Percentiles rank a stretch among this genome's conserved stretches.
phyloP scores from a whole-genome alignment of 1,140 invertebrate species.

The Leptestheria dahalacensis region DNA sequence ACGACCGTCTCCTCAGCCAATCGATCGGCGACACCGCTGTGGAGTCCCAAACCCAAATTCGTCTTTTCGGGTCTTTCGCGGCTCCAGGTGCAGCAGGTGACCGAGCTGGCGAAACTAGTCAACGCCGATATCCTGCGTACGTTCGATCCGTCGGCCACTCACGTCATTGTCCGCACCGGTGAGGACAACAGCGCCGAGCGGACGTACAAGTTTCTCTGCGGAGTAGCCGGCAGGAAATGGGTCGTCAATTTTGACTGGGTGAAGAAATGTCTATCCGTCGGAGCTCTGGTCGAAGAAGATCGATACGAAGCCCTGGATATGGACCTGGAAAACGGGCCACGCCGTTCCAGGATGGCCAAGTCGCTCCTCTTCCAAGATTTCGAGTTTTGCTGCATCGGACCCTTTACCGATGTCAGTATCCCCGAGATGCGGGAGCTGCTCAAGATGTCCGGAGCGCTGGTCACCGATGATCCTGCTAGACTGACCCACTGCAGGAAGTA shows the following conservation, averaged over 20 bases:
- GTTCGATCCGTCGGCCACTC: background rate
- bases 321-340: background rate
- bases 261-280: background rate
- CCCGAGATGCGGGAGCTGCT: background rate
- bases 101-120: background rate
- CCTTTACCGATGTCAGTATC: conserved; percentile 1
- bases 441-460: background rate
- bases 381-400: conserved; percentile 4
- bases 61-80: background rate
- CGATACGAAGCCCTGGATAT: conserved; percentile 1
- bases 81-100: background rate
- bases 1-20: background rate
- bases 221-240: conserved; percentile 1
- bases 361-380: background rate
- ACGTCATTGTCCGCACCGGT: background rate
- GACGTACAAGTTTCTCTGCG: background rate
- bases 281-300: background rate
- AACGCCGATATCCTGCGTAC: background rate
- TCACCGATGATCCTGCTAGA: background rate
- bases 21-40: background rate
- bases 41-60: background rate
- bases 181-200: conserved; percentile 4
- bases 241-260: background rate
- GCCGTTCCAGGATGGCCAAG: background rate
- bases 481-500: background rate